Percentiles rank a stretch among this genome's conserved stretches.
These are phyloP conservation scores for Nettapus auritus DNA, from an alignment of 2,113 vertebrate species.

Conservation along the genomic window DNA sequence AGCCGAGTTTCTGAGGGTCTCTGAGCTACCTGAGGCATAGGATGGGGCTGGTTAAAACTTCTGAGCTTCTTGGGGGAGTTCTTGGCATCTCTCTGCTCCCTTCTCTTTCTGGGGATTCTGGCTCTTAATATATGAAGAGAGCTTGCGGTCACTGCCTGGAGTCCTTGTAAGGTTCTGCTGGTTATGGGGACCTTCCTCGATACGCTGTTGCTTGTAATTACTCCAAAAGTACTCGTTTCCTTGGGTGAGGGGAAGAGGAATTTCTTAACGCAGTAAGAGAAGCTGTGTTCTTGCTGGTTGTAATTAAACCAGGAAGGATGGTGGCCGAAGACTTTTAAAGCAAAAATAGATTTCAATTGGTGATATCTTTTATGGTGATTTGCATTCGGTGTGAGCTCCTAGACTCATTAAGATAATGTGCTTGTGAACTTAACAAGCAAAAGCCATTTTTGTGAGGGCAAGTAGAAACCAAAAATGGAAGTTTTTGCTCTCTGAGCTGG, in stretches of 20 bases:
- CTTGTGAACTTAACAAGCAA: neutral
- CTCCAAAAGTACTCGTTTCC: neutral
- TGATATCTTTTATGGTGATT: neutral
- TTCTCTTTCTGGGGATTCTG: neutral
- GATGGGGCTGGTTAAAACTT: neutral
- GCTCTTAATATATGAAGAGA: neutral
- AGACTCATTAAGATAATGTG: neutral
- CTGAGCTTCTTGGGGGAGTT: neutral
- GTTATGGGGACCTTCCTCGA: accelerated
- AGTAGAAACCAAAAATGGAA: neutral
- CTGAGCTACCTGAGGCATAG: neutral
- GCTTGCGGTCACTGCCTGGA: accelerated
- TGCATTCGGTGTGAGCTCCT: neutral
- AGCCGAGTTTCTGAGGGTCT: neutral
- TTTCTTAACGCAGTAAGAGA: neutral
- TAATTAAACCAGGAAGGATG: neutral
- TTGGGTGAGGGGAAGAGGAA: neutral
- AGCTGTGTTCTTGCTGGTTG: neutral
- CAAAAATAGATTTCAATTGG: neutral
- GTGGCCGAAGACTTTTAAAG: neutral
- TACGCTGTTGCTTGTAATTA: neutral
- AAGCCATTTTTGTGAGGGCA: neutral
- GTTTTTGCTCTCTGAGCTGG: neutral
- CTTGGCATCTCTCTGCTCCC: neutral
- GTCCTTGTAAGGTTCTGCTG: neutral